Evolutionary conservation across 2,888 invertebrate genomes (phyloP), one percentile per base, ranked within the genome.

Genomic region (Drosophila subsilvestris): DNA sequence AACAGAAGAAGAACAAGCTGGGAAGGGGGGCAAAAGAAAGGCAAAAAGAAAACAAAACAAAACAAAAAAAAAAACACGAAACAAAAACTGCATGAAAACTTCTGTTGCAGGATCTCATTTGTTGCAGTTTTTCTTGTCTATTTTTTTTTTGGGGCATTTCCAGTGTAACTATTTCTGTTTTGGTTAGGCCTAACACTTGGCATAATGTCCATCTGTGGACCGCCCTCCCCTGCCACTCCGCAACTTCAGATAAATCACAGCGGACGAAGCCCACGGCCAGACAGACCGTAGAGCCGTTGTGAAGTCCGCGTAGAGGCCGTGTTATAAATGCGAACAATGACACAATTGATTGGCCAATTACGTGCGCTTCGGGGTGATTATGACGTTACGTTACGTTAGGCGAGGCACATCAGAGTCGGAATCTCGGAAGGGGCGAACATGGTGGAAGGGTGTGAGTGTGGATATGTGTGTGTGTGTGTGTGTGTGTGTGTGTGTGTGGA

Each of bases 281-380:
- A 70, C 67, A 45, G 69, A 49, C 43, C 22, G 29, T 48, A 18
- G 22, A 48, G 53, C 32, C 63, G 43, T 25, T 20, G 62, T 51
- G 17, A 45, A 47, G 63, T 57, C 51, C 68, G 74, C 25, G 25
- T 25, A 71, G 53, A 80, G 88, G 80, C 86, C 82, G 88, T 88
- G 82, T 82, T 88, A 82, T 82, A 82, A 82, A 82, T 82, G 82
- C 88, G 82, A 82, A 82, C 82, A 82, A 82, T 82, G 82, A 82
- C 82, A 82, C 88, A 82, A 92, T 92, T 92, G 91, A 92, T 92
- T 92, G 92, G 91, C 91, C 92, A 92, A 92, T 92, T 92, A 92
- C 90, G 89, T 86, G 84, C 74, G 83, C 83, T 88, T 88, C 86
- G 76, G 84, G 90, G 90, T 90, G 90, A 90, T 90, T 90, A 90